Percentiles rank a stretch among this genome's conserved stretches.
Evolutionary conservation across 2,888 invertebrate species (phyloP).

Genomic region (Acanthosepion esculentum): DNA sequence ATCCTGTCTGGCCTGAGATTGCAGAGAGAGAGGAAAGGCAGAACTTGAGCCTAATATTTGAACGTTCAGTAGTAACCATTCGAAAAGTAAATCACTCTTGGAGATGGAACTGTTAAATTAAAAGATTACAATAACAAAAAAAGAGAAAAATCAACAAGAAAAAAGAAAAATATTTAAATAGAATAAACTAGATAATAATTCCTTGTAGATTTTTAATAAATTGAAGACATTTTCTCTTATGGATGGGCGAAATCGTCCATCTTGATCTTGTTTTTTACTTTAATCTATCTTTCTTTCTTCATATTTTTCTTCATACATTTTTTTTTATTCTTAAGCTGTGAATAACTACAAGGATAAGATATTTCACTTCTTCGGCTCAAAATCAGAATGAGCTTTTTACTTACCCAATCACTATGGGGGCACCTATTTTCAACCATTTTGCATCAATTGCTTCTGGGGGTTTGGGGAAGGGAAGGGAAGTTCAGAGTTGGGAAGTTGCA

Average conservation of each 20-base stretch:
- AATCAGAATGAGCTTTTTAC: not conserved
- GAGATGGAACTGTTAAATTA: not conserved
- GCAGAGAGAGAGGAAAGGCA: not conserved
- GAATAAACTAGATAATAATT: not conserved
- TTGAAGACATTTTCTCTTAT: not conserved
- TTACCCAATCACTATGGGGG: not conserved
- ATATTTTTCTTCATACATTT: not conserved
- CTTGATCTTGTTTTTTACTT: not conserved
- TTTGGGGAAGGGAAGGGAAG: not conserved
- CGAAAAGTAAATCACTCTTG: not conserved
- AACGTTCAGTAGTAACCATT: not conserved
- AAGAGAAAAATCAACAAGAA: not conserved
- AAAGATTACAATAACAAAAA: not conserved
- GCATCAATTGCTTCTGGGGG: not conserved
- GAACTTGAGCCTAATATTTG: not conserved
- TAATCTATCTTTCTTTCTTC: not conserved
- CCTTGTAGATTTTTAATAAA: not conserved
- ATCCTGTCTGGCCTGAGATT: not conserved
- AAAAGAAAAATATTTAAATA: not conserved
- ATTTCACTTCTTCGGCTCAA: not conserved
- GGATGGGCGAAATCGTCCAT: not conserved
- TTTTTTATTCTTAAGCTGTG: not conserved
- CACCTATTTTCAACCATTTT: slow-evolving; percentile 17
- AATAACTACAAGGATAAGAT: not conserved
- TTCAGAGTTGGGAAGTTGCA: too few species aligned